Base-by-base conservation (phyloP, 1,140 invertebrate species). In the Amphibalanus amphitrite region DNA sequence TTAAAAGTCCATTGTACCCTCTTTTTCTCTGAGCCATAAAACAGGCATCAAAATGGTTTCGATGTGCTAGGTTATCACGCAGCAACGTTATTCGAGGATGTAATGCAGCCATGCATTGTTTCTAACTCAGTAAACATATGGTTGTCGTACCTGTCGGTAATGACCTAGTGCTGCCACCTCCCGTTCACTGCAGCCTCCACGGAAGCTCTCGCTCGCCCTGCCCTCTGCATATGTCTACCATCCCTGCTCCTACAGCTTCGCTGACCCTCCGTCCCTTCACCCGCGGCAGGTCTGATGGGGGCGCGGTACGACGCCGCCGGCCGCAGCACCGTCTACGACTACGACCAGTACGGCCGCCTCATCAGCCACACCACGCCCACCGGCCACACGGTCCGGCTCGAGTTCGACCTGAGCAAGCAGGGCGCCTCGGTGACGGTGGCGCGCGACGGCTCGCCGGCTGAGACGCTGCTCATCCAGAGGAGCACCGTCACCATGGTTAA, bases 191-290 rank as follows among this genome's bases (percentile, higher is more conserved):
- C 25, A 15, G 47, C 25, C 13, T 59, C 25, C 47, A 59, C 25
- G 25, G 13, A 59, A 13, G 25, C 25, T 15, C 25, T 25, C 13
- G 25, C 47, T 15, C 13, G 47, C 25, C 13, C n/a, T 67, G 64
- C 92, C 0, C 93, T 91, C n/a, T n/a, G n/a, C n/a, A 0, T 95
- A 97, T 78, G 92, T 94, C 74, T 98, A 98, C 79, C 88, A 95
- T 75, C 89, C 89, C 1, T 89, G n/a, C n/a, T n/a, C n/a, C n/a
- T n/a, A n/a, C n/a, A n/a, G n/a, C n/a, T n/a, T n/a, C n/a, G n/a
- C n/a, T n/a, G n/a, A n/a, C n/a, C n/a, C n/a, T n/a, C n/a, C n/a
- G n/a, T n/a, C n/a, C n/a, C n/a, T n/a, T n/a, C 47, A 20, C 47
- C 17, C 13, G 13, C 47, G 47, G 6, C 28, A 67, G 95, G 93